phyloP scores from a whole-genome alignment of 2,113 vertebrate genomes.

The Abramis brama region DNA sequence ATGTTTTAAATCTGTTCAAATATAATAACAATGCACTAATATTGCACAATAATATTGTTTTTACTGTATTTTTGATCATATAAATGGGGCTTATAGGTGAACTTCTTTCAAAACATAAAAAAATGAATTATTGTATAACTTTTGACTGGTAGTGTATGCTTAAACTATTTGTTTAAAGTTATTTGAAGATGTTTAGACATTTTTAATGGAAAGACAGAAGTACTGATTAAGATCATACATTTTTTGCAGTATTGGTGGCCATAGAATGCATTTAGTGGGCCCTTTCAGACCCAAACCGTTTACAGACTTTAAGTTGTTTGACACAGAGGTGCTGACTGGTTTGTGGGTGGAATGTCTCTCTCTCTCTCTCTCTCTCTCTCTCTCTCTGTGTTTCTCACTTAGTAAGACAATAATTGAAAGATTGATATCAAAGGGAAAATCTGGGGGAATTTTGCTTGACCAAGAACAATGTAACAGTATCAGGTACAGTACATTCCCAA shows the following conservation, averaged over 20 bases:
- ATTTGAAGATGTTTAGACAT: too few relatives aligned
- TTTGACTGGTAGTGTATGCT: too few relatives aligned
- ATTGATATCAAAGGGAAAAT: conserved; percentile 46
- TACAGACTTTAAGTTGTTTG: conserved; percentile 49
- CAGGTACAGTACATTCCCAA: conserved; percentile 26
- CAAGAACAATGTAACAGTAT: conserved; percentile 35
- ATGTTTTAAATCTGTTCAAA: too few relatives aligned
- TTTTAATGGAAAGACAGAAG: too few relatives aligned
- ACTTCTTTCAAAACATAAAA: too few relatives aligned
- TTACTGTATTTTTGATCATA: too few relatives aligned
- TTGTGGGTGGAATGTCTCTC: conserved; percentile 43
- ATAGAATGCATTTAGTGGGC: conserved; percentile 8
- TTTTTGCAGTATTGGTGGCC: neutral
- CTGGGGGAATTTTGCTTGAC: conserved; percentile 28
- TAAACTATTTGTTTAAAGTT: too few relatives aligned
- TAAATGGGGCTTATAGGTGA: too few relatives aligned
- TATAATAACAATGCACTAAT: too few relatives aligned
- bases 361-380: neutral
- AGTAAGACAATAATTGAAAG: conserved; percentile 37
- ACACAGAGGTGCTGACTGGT: conserved; percentile 53
- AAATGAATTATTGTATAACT: too few relatives aligned
- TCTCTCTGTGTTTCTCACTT: neutral
- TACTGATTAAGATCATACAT: neutral
- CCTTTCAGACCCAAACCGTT: conserved; percentile 44
- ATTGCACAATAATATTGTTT: too few relatives aligned